phyloP scores from a whole-genome alignment of 2,888 invertebrate species.

The Craniophora ligustri region DNA sequence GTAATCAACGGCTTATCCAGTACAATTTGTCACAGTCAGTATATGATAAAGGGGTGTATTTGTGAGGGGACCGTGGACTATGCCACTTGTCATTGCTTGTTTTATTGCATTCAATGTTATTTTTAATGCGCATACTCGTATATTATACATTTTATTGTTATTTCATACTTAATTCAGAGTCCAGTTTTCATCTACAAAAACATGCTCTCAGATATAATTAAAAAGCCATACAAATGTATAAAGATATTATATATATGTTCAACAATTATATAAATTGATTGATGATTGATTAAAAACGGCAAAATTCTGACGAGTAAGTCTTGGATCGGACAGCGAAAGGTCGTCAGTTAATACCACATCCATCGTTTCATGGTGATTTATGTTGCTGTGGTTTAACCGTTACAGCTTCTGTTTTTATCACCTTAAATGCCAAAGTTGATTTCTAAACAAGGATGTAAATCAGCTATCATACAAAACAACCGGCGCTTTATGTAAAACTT shows the following conservation, averaged over 20 bases:
- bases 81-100: slow-evolving; percentile 31
- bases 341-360: neutral
- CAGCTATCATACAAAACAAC: slow-evolving; percentile 5
- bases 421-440: slow-evolving; percentile 22
- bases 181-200: neutral
- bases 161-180: neutral
- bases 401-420: slow-evolving; percentile 2
- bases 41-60: slow-evolving; percentile 32
- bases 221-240: too few species aligned
- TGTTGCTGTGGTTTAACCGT: neutral
- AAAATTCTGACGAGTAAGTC: too few species aligned
- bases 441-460: slow-evolving; percentile 1
- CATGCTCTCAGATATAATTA: too few species aligned
- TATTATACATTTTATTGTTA: slow-evolving; percentile 1
- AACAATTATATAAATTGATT: too few species aligned
- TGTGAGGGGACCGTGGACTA: neutral
- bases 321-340: neutral
- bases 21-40: slow-evolving; percentile 40
- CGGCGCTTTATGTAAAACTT: slow-evolving; percentile 25
- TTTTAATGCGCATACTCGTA: neutral
- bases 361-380: slow-evolving; percentile 6
- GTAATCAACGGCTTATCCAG: slow-evolving; percentile 25
- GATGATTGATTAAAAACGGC: too few species aligned
- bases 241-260: too few species aligned
- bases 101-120: slow-evolving; percentile 32